Base-by-base conservation (phyloP, 2,888 invertebrate species). In the Helicoverpa assulta region DNA sequence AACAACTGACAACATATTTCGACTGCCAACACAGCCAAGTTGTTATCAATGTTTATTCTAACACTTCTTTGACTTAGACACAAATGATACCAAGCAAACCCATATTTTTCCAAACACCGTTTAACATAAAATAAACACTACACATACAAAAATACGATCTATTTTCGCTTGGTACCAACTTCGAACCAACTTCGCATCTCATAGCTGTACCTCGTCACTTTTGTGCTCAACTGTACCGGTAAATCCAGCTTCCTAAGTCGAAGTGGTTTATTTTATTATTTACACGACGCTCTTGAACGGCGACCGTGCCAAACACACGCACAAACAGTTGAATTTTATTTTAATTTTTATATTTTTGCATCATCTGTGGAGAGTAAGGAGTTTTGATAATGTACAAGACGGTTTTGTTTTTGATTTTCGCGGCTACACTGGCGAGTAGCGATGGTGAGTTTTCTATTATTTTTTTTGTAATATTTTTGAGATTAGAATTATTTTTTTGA, bases 171-270 rank as follows among this genome's bases (percentile, higher is more conserved):
- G 58, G 58, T 54, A 51, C 55, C 50, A 66, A 66, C 40, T 43
- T 16, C n/a, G 52, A 59, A 47, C 43, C 16, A 3, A 60, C 33
- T 73, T 66, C 52, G 65, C 33, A 57, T 59, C 33, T 37, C 21
- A 29, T 51, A 61, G 55, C 54, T 18, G 54, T 53, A 37, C 53
- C 54, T 54, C 71, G 73, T 52, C 78, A 83, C 84, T 90, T 92
- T 54, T 84, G 82, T 67, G 7, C 75, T 64, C 83, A 88, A 87
- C 60, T 83, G 85, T 92, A 95, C 95, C 89, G 89, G 94, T 91
- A 90, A 83, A 86, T 90, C 93, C 84, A 89, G 87, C 89, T 86
- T 73, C 81, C 82, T 86, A 87, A 89, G 86, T 87, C 87, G 77
- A 73, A 82, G 84, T 81, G 84, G 83, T 84, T 85, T 89, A 88